A percentile compares a stretch with the other conserved stretches of the same genome.
phyloP scores from a whole-genome alignment of 2,888 invertebrate species.

The Drosophila atripex region DNA sequence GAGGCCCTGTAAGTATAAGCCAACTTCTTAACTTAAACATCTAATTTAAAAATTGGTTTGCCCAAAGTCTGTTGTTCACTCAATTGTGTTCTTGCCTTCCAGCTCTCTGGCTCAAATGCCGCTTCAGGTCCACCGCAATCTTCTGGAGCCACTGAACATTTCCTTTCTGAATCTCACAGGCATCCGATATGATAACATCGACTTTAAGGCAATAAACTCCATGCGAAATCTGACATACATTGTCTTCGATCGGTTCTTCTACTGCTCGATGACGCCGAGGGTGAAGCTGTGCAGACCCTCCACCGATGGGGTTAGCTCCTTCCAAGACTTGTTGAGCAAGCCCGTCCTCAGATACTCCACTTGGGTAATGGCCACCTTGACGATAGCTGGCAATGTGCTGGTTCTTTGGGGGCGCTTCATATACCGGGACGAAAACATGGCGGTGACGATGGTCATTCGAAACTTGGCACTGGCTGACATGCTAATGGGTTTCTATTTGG shows the following conservation, averaged over 20 bases:
- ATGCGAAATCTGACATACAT: conserved; percentile 85
- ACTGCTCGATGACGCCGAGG: conserved; percentile 86
- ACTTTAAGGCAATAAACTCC: conserved; percentile 84
- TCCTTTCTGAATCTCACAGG: conserved; percentile 85
- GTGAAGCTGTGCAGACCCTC: conserved; percentile 86
- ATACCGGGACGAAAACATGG: conserved; percentile 86
- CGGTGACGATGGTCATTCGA: conserved; percentile 87
- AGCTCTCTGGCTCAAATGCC: conserved; percentile 84
- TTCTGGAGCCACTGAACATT: conserved; percentile 78
- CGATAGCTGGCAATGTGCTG: conserved; percentile 86
- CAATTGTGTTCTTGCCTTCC: conserved; percentile 2
- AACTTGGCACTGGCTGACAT: conserved; percentile 88
- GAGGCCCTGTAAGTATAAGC: conserved; percentile 85
- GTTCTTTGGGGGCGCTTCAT: conserved; percentile 87
- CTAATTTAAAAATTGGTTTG: neutral
- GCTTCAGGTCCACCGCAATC: conserved; percentile 67
- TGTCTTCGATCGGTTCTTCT: conserved; percentile 87
- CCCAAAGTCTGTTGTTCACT: neutral
- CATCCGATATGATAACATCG: conserved; percentile 85
- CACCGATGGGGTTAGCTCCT: conserved; percentile 88
- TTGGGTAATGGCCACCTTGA: conserved; percentile 87
- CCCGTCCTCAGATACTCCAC: conserved; percentile 86
- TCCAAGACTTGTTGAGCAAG: conserved; percentile 86
- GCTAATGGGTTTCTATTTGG: conserved; percentile 88
- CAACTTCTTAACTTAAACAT: neutral